Percentiles rank a stretch among this genome's conserved stretches.
Evolutionary conservation across 1,140 invertebrate species (phyloP).

Genomic region (Drosophila paulistorum): DNA sequence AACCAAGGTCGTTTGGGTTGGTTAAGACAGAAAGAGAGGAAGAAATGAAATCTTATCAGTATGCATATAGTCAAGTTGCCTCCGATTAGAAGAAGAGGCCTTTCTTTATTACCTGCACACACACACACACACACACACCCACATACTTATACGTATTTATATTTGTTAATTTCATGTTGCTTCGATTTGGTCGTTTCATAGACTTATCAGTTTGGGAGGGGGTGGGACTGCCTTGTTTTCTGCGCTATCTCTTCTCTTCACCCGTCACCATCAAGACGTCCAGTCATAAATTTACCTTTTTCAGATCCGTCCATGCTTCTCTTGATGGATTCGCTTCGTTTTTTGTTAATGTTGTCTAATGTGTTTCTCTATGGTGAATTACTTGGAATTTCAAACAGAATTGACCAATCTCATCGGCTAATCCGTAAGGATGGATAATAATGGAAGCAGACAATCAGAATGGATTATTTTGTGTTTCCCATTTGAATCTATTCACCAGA

Average conservation of each 20-base stretch:
- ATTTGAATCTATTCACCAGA: too few species aligned
- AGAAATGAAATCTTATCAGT: slow-evolving; percentile 17
- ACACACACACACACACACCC: slow-evolving; percentile 8
- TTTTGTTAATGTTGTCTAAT: not conserved
- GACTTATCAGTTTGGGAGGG: not conserved
- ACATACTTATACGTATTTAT: not conserved
- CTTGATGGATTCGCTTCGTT: not conserved
- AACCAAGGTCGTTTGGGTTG: slow-evolving; percentile 11
- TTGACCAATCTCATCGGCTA: too few species aligned
- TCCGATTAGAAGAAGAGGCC: not conserved
- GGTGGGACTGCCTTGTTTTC: not conserved
- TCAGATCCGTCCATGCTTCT: not conserved
- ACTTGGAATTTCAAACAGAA: not conserved
- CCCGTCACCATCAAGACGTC: not conserved
- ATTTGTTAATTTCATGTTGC: not conserved
- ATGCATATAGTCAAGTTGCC: not conserved
- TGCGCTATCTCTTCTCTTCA: not conserved
- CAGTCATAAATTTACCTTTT: not conserved
- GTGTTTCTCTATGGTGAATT: not conserved
- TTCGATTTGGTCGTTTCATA: not conserved
- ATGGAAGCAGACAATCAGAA: too few species aligned
- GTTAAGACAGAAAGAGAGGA: not conserved
- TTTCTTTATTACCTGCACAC: not conserved
- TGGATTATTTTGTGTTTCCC: too few species aligned
- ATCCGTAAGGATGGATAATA: too few species aligned